Base-by-base conservation (phyloP, 2,888 invertebrate genomes). In the Pandemis heparana region DNA sequence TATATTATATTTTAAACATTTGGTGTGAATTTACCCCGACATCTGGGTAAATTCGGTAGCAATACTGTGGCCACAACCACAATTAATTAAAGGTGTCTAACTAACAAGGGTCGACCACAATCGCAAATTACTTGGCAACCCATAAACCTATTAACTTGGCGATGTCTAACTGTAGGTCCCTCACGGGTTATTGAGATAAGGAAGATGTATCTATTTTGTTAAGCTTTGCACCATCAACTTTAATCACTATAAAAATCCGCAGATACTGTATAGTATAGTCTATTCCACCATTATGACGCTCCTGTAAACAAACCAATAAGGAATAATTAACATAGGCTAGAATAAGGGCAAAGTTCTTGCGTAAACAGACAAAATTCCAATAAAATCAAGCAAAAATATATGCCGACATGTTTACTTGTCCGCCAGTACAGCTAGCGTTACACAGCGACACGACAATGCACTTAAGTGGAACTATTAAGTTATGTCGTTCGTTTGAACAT, bases 401-500 rank as follows among this genome's bases (percentile, higher is more conserved):
- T n/a, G 39, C 16, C 41, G 39, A 41, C 23, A 56, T 56, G 12
- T 46, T 67, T 67, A 23, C 23, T 53, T 69, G 74, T 69, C 74
- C 74, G 53, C 74, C 48, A 10, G 70, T 62, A 61, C 69, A 16
- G 38, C 43, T 39, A 38, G 39, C 18, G 70, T 16, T 38, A 75
- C 75, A 46, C 39, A 71, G 64, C 70, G 70, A 83, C 83, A 83
- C 79, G 79, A 77, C 75, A 81, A 77, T 78, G 81, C 81, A 83
- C 83, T 83, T 82, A 82, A 77, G 76, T 60, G 66, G 60, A 72
- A 75, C 77, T 78, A 79, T 79, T 81, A 81, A 83, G 81, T 81
- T 63, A 56, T 56, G 72, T 53, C 68, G 56, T 43, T 64, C 64
- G 63, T 70, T 43, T 71, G 70, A 38, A 71, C 70, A 59, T 64